Base-by-base conservation (phyloP, 2,113 vertebrate species). In the Monopterus albus region DNA sequence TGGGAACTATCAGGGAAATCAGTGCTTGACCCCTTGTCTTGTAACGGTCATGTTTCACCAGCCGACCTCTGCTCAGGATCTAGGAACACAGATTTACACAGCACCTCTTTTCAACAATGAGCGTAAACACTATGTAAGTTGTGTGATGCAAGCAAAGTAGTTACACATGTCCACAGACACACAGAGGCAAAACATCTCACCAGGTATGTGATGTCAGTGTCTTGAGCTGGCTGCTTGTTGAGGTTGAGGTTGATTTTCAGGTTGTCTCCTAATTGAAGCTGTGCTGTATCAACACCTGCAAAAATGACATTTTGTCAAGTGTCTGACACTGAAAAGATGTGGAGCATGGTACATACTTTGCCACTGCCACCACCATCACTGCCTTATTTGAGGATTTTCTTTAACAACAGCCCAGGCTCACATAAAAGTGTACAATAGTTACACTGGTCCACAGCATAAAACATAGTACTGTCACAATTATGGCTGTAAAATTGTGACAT, bases 21-120 rank as follows among this genome's bases (percentile, higher is more conserved):
- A 94, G 25, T 5, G 62, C 42, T 81, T 95, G 92, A 4, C 91
- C 93, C 0, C 1, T 73, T 0, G 72, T 85, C 0, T 0, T 6
- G 40, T 92, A 89, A 1, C 88, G 91, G 0, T 79, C 86, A 0
- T 25, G 3, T 8, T 45, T n/a, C 8, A 94, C 35, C 18, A 95
- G 68, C 36, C 91, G 91, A n/a, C 94, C 93, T 82, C 87, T 92
- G 79, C 86, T 92, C 26, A 91, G 25, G 71, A 94, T 68, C 94
- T 94, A 23, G 1, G 21, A 45, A 59, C 15, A 81, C n/a, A 70
- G 12, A 35, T 38, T 49, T 9, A 18, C 11, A 42, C 15, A 21
- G 4, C n/a, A n/a, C n/a, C n/a, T n/a, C n/a, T 17, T 17, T 3
- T 3, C 0, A 7, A 7, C n/a, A 39, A 0, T 2, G 15, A 53